phyloP scores from a whole-genome alignment of 1,140 invertebrate genomes.

The Medauroidea extradentata region DNA sequence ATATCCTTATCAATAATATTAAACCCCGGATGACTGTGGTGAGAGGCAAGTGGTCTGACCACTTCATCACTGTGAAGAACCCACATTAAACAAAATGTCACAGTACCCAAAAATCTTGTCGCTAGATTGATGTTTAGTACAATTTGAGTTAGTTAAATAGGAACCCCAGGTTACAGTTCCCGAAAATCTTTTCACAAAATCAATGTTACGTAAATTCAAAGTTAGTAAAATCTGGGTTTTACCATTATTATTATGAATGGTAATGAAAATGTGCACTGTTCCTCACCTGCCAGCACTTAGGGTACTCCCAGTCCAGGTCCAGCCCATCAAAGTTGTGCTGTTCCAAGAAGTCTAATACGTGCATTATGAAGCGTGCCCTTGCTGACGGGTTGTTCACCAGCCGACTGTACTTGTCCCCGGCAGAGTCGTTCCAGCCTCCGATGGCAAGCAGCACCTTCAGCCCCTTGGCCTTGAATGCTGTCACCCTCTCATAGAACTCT shows the following conservation, averaged over 20 bases:
- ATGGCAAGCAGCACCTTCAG: constrained; percentile 57
- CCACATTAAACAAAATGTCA: background rate
- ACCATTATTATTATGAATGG: background rate
- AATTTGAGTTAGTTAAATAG: no score
- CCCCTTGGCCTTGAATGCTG: constrained; percentile 48
- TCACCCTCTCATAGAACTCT: constrained; percentile 56
- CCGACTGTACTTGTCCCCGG: constrained; percentile 56
- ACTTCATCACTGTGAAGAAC: background rate
- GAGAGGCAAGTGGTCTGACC: no score
- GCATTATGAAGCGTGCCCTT: constrained; percentile 48
- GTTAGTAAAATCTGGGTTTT: background rate
- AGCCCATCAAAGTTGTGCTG: constrained; percentile 57
- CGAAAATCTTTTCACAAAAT: no score
- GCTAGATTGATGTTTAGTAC: background rate
- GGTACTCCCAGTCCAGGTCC: constrained; percentile 66
- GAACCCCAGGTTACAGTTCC: no score
- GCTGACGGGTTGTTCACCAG: constrained; percentile 49
- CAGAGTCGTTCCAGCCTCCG: constrained; percentile 61
- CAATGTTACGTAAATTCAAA: no score
- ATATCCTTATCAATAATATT: no score
- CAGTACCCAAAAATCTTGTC: no score
- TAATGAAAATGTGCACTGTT: background rate
- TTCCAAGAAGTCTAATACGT: constrained; percentile 51
- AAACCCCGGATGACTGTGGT: no score
- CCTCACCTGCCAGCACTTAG: constrained; percentile 62